A percentile compares a stretch with the other conserved stretches of the same genome.
Evolutionary conservation across 2,113 vertebrate species (phyloP).

Genomic region (Peucedramus taeniatus): DNA sequence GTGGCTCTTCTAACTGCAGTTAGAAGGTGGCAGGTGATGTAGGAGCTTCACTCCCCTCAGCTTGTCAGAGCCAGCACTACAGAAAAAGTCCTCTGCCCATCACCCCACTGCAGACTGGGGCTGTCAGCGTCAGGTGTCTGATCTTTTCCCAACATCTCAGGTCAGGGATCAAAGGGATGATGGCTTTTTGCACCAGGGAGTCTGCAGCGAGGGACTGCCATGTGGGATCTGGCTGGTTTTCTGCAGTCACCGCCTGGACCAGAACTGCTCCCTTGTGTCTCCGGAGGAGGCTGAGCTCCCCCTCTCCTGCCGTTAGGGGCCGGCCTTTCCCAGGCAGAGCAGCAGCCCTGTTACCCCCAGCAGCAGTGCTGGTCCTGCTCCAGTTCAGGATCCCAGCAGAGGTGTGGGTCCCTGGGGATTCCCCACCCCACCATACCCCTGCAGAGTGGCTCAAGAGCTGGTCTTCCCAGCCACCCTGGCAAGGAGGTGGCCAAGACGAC

Average conservation of each 20-base stretch:
- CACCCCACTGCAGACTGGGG: neutral
- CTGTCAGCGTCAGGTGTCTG: neutral
- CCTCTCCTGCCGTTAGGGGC: neutral
- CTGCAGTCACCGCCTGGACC: neutral
- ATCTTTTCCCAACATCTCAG: rapidly evolving
- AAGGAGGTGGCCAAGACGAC: neutral
- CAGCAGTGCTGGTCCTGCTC: rapidly evolving
- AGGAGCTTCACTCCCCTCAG: rapidly evolving
- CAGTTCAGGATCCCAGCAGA: neutral
- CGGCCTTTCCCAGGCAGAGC: neutral
- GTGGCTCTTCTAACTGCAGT: neutral
- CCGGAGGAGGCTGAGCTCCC: neutral
- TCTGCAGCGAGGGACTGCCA: neutral
- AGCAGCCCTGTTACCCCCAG: neutral
- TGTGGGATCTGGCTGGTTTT: neutral
- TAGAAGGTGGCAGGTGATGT: neutral
- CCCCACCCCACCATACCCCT: neutral
- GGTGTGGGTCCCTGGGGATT: no score
- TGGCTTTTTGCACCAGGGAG: neutral
- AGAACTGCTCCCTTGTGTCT: rapidly evolving
- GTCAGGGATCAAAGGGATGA: neutral
- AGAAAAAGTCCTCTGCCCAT: neutral
- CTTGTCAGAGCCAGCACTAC: neutral
- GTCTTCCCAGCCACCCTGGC: neutral
- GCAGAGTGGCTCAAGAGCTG: rapidly evolving